These are phyloP conservation scores for Entomobrya proxima DNA, from an alignment of 2,888 invertebrate species.

Conservation along the genomic window DNA sequence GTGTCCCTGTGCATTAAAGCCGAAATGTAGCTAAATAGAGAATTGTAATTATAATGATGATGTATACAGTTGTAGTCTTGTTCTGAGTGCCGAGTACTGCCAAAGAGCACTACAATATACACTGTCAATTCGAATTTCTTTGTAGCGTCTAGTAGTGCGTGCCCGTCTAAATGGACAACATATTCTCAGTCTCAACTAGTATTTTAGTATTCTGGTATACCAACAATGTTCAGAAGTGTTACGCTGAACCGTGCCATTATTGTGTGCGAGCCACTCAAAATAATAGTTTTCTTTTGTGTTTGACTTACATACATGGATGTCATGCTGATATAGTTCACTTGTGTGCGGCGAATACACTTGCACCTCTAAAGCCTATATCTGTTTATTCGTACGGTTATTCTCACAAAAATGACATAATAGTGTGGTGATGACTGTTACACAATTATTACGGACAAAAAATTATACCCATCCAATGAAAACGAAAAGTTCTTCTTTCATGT, in stretches of 20 bases:
- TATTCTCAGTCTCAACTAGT: too few relatives aligned
- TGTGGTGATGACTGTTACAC: background rate
- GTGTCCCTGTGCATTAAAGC: background rate
- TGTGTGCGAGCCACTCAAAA: constrained; percentile 32
- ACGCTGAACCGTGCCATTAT: background rate
- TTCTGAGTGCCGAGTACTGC: background rate
- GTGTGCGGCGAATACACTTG: background rate
- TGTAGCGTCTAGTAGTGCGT: background rate
- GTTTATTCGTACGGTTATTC: background rate
- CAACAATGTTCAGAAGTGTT: background rate
- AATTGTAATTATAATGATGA: too few relatives aligned
- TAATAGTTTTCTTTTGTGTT: constrained; percentile 27
- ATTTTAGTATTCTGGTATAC: too few relatives aligned
- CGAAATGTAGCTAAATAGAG: too few relatives aligned
- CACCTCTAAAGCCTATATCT: background rate
- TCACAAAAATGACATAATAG: background rate
- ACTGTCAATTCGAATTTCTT: background rate
- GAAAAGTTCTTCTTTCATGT: background rate
- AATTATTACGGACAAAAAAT: background rate
- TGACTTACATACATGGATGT: background rate
- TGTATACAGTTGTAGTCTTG: too few relatives aligned
- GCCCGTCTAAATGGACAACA: too few relatives aligned
- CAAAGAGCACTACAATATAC: background rate
- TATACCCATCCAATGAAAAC: background rate
- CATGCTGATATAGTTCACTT: constrained; percentile 16